Percentiles rank a stretch among this genome's conserved stretches.
These are phyloP conservation scores for Euplagia quadripunctaria DNA, from an alignment of 2,888 invertebrate species.

Conservation along the genomic window DNA sequence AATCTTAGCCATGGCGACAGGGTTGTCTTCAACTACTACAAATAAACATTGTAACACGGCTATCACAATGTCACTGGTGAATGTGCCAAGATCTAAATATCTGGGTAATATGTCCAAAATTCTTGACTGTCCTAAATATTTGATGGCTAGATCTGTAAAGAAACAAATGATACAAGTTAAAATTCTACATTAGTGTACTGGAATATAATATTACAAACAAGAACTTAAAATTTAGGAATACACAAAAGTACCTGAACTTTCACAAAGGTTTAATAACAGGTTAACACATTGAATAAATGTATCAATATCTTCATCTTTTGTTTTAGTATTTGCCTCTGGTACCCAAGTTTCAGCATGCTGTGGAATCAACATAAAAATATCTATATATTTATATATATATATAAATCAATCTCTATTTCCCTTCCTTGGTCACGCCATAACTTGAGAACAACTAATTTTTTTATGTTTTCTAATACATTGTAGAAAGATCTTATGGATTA, in stretches of 20 bases:
- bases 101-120: constrained; percentile 88
- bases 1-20: constrained; percentile 85
- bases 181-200: neutral
- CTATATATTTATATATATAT: neutral
- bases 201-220: neutral
- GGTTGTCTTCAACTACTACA: constrained; percentile 91
- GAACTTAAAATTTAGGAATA: neutral
- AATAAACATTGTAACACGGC: constrained; percentile 90
- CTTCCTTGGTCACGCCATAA: no score
- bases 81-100: constrained; percentile 87
- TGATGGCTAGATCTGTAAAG: constrained; percentile 87
- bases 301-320: constrained; percentile 87
- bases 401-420: no score
- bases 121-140: constrained; percentile 89
- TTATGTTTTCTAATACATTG: no score
- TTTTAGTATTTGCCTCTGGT: constrained; percentile 76
- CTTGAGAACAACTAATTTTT: no score
- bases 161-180: constrained; percentile 6
- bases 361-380: constrained; percentile 34
- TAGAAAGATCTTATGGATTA: no score
- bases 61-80: constrained; percentile 86
- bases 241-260: constrained; percentile 83
- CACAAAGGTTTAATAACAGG: constrained; percentile 91
- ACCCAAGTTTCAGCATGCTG: constrained; percentile 84
- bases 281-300: constrained; percentile 90